Evolutionary conservation across 1,140 invertebrate species (phyloP).

Genomic region (Periplaneta americana): DNA sequence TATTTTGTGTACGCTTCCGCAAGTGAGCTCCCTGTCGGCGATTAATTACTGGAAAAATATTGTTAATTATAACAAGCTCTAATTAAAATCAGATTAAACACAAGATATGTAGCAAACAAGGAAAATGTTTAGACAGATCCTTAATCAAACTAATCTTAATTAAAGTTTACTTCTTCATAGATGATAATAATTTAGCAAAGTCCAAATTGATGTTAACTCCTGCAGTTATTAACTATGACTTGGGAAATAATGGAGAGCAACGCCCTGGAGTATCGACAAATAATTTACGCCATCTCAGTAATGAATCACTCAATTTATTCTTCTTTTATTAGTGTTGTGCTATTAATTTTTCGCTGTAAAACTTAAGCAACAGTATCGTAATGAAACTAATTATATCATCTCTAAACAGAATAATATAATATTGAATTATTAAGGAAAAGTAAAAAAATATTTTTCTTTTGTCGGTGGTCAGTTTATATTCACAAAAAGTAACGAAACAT

Average conservation of each 20-base stretch:
- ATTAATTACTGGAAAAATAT: neutral
- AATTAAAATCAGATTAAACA: neutral
- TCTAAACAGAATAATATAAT: no score
- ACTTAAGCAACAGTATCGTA: no score
- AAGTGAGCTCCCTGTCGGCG: neutral
- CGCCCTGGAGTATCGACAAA: no score
- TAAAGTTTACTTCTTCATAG: neutral
- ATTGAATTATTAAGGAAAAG: no score
- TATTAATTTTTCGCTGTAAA: no score
- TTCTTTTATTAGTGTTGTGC: no score
- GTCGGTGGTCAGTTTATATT: no score
- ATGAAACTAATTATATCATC: no score
- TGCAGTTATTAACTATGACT: neutral
- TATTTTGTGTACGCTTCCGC: neutral
- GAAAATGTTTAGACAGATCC: neutral
- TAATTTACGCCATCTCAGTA: no score
- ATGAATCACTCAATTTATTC: no score
- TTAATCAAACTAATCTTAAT: neutral
- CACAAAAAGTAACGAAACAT: no score
- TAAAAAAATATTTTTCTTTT: no score
- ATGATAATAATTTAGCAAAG: neutral
- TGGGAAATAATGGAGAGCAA: neutral
- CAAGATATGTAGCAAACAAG: neutral
- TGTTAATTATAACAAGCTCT: neutral
- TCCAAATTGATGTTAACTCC: neutral